Conservation (phyloP, 2,113 vertebrate species). For the Pituophis catenifer region DNA sequence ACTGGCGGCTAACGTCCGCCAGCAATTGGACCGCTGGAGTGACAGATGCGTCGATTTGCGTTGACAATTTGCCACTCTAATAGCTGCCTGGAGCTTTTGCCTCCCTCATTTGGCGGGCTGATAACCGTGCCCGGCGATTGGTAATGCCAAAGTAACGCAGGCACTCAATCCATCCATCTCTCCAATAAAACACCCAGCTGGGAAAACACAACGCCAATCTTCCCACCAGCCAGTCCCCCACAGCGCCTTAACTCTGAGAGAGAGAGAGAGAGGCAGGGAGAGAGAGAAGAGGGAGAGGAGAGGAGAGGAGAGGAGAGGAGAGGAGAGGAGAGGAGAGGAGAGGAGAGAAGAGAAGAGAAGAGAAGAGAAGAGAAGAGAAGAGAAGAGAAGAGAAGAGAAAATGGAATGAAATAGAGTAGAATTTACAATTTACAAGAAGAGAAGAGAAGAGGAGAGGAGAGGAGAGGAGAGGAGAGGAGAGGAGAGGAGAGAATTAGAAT, state of each 20-base stretch:
- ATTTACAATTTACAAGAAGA: too few species aligned
- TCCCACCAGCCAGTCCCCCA: not conserved
- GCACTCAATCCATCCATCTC: slow-evolving; percentile 32
- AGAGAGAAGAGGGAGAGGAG: too few species aligned
- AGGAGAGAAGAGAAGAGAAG: accelerated
- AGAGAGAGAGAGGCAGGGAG: too few species aligned
- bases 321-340: not conserved
- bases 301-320: too few species aligned
- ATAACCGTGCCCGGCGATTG: slow-evolving; percentile 30
- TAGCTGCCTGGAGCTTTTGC: slow-evolving; percentile 33
- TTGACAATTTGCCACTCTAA: slow-evolving; percentile 52
- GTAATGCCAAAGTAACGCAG: slow-evolving; percentile 23
- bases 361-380: too few species aligned
- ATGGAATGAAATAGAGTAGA: too few species aligned
- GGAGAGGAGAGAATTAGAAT: too few species aligned
- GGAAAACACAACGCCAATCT: not conserved
- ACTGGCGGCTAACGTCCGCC: slow-evolving; percentile 26
- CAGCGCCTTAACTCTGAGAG: not conserved
- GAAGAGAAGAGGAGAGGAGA: too few species aligned
- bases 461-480: accelerated
- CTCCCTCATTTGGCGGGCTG: slow-evolving; percentile 16
- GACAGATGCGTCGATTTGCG: slow-evolving; percentile 63
- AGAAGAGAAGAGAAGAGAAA: too few species aligned
- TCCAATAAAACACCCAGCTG: not conserved
- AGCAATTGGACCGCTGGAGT: slow-evolving; percentile 52